Conservation (phyloP, 2,888 invertebrate species). For the Scaptomyza parva region DNA sequence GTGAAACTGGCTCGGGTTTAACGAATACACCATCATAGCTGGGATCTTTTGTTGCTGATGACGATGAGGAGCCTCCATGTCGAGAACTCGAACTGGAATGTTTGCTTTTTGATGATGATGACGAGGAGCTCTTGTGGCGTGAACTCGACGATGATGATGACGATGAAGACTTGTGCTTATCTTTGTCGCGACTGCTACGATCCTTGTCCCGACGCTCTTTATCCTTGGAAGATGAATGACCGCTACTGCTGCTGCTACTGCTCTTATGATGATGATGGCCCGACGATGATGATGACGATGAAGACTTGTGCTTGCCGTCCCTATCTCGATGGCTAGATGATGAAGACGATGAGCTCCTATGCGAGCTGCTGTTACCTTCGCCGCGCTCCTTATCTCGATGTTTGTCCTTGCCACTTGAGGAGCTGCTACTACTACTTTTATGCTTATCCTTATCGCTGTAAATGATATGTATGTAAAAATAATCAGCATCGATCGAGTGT, state of each 20-base stretch:
- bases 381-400: conserved; percentile 83
- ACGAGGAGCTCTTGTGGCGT: conserved; percentile 72
- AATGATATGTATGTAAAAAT: not conserved
- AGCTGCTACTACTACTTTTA: conserved; percentile 82
- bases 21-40: conserved; percentile 79
- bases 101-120: conserved; percentile 83
- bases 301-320: conserved; percentile 84
- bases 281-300: conserved; percentile 36
- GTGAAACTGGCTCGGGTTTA: conserved; percentile 80
- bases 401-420: conserved; percentile 83
- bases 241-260: conserved; percentile 39
- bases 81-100: conserved; percentile 84
- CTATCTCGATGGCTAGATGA: conserved; percentile 83
- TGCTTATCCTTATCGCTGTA: conserved; percentile 84
- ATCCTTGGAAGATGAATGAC: conserved; percentile 79
- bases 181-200: conserved; percentile 83
- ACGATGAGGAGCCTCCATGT: conserved; percentile 34
- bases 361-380: conserved; percentile 71
- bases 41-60: conserved; percentile 61
- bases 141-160: conserved; percentile 72
- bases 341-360: conserved; percentile 69
- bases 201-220: conserved; percentile 85
- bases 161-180: conserved; percentile 81
- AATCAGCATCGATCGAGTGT: not conserved
- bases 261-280: conserved; percentile 82